These are phyloP conservation scores for Dendroctonus ponderosae DNA, from an alignment of 1,140 invertebrate species.

Conservation along the genomic window DNA sequence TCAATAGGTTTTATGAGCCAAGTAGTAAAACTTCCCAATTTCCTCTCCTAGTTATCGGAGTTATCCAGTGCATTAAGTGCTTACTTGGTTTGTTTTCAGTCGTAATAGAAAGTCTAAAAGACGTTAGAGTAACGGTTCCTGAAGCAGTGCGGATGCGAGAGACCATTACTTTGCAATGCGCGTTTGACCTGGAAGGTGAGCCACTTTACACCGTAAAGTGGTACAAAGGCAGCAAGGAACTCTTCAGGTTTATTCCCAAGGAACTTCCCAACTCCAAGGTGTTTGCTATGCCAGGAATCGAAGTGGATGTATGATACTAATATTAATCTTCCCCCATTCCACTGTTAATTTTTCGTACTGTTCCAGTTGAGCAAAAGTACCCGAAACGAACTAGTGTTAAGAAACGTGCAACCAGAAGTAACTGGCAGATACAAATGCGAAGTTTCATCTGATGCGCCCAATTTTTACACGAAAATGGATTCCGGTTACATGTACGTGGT, in stretches of 20 bases:
- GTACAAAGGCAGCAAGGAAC: conserved; percentile 76
- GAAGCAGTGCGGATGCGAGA: conserved; percentile 69
- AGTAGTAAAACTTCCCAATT: too few species aligned
- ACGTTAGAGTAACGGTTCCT: conserved; percentile 70
- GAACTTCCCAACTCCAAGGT: conserved; percentile 68
- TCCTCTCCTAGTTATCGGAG: too few species aligned
- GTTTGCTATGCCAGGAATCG: conserved; percentile 62
- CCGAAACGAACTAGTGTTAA: conserved; percentile 63
- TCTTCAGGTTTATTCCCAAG: conserved; percentile 74
- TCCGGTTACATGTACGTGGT: conserved; percentile 68
- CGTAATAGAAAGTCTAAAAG: conserved; percentile 55
- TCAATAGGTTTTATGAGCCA: too few species aligned
- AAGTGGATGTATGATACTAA: conserved; percentile 63
- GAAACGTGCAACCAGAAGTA: conserved; percentile 65
- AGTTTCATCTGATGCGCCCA: conserved; percentile 69
- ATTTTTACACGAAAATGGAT: conserved; percentile 65
- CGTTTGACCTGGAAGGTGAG: conserved; percentile 77
- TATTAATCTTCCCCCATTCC: neutral
- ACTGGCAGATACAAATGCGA: conserved; percentile 72
- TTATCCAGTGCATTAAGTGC: too few species aligned
- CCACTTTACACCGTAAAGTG: conserved; percentile 78
- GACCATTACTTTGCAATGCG: conserved; percentile 70
- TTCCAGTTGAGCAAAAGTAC: conserved; percentile 61
- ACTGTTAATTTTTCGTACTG: conserved; percentile 14
- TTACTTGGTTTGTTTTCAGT: too few species aligned